Evolutionary conservation across 1,140 invertebrate species (phyloP), one percentile per base, ranked within the genome.

Genomic region (Pseudomyrmex concolor): DNA sequence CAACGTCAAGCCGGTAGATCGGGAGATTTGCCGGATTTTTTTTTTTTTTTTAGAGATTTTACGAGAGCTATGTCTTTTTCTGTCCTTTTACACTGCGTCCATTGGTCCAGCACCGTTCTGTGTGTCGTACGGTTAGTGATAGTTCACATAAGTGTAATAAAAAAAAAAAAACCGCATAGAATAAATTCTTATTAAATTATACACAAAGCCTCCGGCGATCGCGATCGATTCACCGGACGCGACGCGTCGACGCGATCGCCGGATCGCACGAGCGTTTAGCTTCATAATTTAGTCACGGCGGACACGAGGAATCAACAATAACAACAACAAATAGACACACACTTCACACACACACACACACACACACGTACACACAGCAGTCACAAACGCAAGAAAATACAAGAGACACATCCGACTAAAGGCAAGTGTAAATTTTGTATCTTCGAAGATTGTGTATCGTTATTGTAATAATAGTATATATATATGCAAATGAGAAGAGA

Each of bases 371-470:
- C 67, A 55, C 22, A 51, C 67, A 68, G 62, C 48, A 77, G 54
- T 60, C 76, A 34, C 34, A 34, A 22, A 50, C 43, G 72, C 43
- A 72, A 55, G 48, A 60, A 51, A 82, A 85, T 43, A 82, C 64
- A 13, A 84, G 34, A 17, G n/a, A 57, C 64, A 78, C 64, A 19
- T 25, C 5, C 34, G 55, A 80, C 13, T 59, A 64, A 84, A 68
- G 45, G 59, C 74, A 68, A 88, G 51, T 94, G 92, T 93, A 93
- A 91, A 93, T 94, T 94, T 94, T 93, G 91, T 93, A 93, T 92
- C 92, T 93, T 92, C 89, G 86, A 92, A 34, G 84, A 93, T 93
- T 93, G 91, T 91, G 86, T 91, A 92, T 88, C 88, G 90, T 92
- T 80, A 89, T 86, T 91, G 87, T 91, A 91, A 90, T 90, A 83